Percentiles rank a stretch among this genome's conserved stretches.
Conservation (phyloP, 2,888 invertebrate genomes). For the Hypomecis punctinalis region DNA sequence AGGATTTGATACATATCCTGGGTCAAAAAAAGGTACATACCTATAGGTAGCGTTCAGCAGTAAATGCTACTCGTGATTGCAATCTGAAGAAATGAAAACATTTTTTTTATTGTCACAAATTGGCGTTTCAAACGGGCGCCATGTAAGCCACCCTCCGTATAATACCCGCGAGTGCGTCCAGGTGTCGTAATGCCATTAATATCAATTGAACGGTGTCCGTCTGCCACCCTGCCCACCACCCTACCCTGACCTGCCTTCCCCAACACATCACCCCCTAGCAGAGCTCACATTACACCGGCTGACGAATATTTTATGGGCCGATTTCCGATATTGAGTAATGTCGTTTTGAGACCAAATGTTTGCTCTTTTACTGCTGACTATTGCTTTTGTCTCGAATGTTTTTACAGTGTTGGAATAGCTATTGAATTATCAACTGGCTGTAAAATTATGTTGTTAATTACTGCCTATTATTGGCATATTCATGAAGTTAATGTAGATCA, state of each 20-base stretch:
- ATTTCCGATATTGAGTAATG: slow-evolving; percentile 73
- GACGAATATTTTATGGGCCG: slow-evolving; percentile 77
- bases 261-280: slow-evolving; percentile 34
- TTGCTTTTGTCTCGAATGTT: slow-evolving; percentile 13
- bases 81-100: too few species aligned
- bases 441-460: neutral
- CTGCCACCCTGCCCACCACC: slow-evolving; percentile 59
- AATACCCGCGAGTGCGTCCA: slow-evolving; percentile 68
- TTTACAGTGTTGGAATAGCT: neutral
- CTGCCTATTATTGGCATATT: neutral
- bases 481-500: too few species aligned
- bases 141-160: slow-evolving; percentile 63
- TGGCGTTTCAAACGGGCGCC: slow-evolving; percentile 26
- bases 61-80: too few species aligned
- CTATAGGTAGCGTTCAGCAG: too few species aligned
- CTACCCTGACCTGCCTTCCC: slow-evolving; percentile 54
- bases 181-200: slow-evolving; percentile 80
- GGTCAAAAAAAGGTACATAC: too few species aligned
- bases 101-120: too few species aligned
- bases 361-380: slow-evolving; percentile 42
- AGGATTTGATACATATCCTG: too few species aligned
- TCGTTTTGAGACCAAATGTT: slow-evolving; percentile 70
- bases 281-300: slow-evolving; percentile 57
- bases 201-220: slow-evolving; percentile 81
- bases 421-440: neutral